These are phyloP conservation scores for Aurelia sp. DNA, from an alignment of 30 jellyfish, hydroid and myxozoan species.

Conservation along the genomic window DNA sequence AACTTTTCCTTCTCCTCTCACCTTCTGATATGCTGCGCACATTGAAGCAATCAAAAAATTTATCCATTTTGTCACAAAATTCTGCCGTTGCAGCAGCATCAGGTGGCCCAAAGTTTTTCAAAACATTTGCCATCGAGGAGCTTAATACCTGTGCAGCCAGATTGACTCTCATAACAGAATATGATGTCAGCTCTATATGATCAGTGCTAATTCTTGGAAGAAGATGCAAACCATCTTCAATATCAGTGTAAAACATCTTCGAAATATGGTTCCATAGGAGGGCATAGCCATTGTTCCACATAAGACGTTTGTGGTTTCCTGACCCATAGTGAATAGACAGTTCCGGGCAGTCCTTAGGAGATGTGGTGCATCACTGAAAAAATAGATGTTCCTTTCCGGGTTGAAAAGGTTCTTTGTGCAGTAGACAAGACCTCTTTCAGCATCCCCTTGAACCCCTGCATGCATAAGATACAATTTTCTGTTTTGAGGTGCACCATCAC, in stretches of 20 bases:
- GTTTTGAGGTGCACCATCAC: not conserved
- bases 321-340: no score
- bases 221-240: slow-evolving; percentile 37
- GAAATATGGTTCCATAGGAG: slow-evolving; percentile 53
- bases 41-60: slow-evolving; percentile 23
- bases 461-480: no score
- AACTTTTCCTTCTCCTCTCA: slow-evolving; percentile 11
- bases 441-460: no score
- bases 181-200: slow-evolving; percentile 58
- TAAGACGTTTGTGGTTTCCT: no score
- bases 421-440: no score
- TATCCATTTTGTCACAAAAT: slow-evolving; percentile 33
- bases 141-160: slow-evolving; percentile 77
- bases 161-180: slow-evolving; percentile 57
- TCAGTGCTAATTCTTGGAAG: slow-evolving; percentile 59
- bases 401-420: no score
- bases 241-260: slow-evolving; percentile 23
- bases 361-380: slow-evolving; percentile 66
- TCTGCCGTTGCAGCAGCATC: slow-evolving; percentile 44
- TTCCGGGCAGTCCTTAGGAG: no score
- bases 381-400: no score
- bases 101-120: slow-evolving; percentile 21
- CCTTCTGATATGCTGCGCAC: slow-evolving; percentile 20
- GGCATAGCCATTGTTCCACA: slow-evolving; percentile 24
- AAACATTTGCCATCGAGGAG: slow-evolving; percentile 17